These are phyloP conservation scores for Ophion obscuratus DNA, from an alignment of 2,888 invertebrate genomes.

Conservation along the genomic window DNA sequence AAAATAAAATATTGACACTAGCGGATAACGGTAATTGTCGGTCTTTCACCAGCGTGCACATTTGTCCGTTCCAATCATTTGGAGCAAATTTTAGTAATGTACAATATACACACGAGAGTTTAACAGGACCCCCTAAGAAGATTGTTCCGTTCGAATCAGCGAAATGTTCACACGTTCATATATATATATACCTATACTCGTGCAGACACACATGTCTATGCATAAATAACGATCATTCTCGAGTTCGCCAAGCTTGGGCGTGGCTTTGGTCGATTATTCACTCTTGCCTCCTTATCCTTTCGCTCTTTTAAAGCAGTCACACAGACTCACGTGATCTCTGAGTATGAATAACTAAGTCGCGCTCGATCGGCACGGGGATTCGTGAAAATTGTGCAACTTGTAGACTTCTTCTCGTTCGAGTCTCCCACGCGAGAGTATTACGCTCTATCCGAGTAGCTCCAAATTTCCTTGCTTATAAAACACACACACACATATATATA, in stretches of 20 bases:
- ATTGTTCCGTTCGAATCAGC: slow-evolving; percentile 43
- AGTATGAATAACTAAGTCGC: slow-evolving; percentile 37
- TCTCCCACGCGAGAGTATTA: slow-evolving; percentile 58
- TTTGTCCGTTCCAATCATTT: slow-evolving; percentile 32
- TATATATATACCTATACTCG: not conserved
- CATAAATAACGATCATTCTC: slow-evolving; percentile 44
- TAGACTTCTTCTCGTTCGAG: slow-evolving; percentile 62
- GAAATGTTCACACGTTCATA: slow-evolving; percentile 42
- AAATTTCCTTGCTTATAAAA: slow-evolving; percentile 43
- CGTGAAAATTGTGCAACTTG: slow-evolving; percentile 75
- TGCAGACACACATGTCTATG: not conserved
- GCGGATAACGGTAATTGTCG: no score
- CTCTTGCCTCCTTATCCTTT: slow-evolving; percentile 62
- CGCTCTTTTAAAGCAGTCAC: slow-evolving; percentile 24
- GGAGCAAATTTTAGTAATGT: slow-evolving; percentile 35
- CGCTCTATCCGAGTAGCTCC: slow-evolving; percentile 41
- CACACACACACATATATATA: not conserved
- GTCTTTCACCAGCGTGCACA: not conserved
- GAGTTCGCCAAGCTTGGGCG: slow-evolving; percentile 53
- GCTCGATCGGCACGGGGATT: slow-evolving; percentile 66
- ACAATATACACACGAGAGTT: slow-evolving; percentile 19
- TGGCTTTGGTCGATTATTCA: slow-evolving; percentile 69
- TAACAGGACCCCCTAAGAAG: slow-evolving; percentile 35
- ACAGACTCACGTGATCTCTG: not conserved
- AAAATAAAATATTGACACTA: no score